Base-by-base conservation (phyloP, 2,797 vertebrate species). In the Takifugu ocellatus region DNA sequence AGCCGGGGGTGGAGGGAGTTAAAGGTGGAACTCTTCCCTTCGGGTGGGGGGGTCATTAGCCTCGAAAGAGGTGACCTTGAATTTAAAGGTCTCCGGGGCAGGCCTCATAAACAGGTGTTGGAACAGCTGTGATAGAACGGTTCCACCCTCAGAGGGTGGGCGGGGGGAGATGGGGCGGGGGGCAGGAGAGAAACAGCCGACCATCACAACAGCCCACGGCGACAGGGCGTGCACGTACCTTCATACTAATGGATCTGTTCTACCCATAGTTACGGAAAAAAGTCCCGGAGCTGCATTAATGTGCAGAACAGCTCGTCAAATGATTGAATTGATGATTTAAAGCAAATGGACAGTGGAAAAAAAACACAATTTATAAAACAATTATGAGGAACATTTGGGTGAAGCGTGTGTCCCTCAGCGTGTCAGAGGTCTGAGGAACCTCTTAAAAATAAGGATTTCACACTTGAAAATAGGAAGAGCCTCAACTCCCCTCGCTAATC, bases 51-150 rank as follows among this genome's bases (percentile, higher is more conserved):
- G 59, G 66, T 63, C 68, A 63, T 68, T 78, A 72, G 55, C 68
- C 68, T 73, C 17, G 0, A 68, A 78, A 75, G 73, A 42, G 26
- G 43, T 17, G 76, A 82, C 81, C 72, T 78, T 73, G 74, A 71
- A 73, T 61, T 70, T 25, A 63, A 76, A 59, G 52, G 44, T 56
- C 68, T 17, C 58, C 3, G 15, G 36, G 55, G 57, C 25, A 47
- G 50, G 54, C 45, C 57, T 65, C 50, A 29, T 61, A 72, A 82
- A 67, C 82, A 84, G 85, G 72, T 84, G 84, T 68, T 49, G 52
- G 71, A 73, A 58, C 79, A 84, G 79, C 82, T 86, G 81, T 59
- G 73, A 62, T 36, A 52, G 61, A 67, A 51, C 10, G 2, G 49
- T 36, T 56, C 54, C 66, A 60, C 12, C 39, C 68, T 61, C 56